Evolutionary conservation across 2,113 vertebrate genomes (phyloP), one percentile per base, ranked within the genome.

Genomic region (Oriolus oriolus): DNA sequence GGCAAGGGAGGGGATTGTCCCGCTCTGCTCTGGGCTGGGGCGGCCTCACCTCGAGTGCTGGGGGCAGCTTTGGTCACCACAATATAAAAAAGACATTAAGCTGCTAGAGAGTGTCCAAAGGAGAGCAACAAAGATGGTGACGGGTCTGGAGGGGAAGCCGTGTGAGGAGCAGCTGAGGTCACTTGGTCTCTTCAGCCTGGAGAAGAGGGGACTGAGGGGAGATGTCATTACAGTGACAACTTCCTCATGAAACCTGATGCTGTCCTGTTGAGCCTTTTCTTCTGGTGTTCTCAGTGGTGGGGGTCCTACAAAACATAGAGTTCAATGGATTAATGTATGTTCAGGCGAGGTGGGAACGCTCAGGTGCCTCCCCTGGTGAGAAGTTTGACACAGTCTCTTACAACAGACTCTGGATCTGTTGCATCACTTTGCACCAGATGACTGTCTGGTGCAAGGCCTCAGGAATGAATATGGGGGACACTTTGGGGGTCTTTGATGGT

Each of bases 131-230:
- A 44, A 0, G 14, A 22, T 27, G 37, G 11, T 4, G 27, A 69
- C 52, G 22, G 16, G 2, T 0, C 18, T 77, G 1, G 35, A 75
- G 24, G 35, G 0, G 8, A n/a, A 19, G 24, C 13, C 0, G 0
- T 35, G 18, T 87, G 27, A 37, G 54, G 33, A 60, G 18, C 0
- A 3, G 18, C 39, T 69, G 54, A 60, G 33, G 37, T 0, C 21
- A 0, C 37, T 60, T 2, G 33, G 15, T 44, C 18, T 68, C 6
- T 86, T 50, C 33, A 37, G 37, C 45, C 11, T 69, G 39, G 54
- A 31, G 64, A 9, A n/a, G 21, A 49, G 27, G 22, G 8, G 18
- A 6, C 22, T 37, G 54, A 45, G 45, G 15, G 18, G 10, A 69
- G 15, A 37, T 7, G 17, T 52, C 37, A 33, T 2, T 52, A 14